phyloP scores from a whole-genome alignment of 2,888 invertebrate genomes.

The Calameuta idolon region DNA sequence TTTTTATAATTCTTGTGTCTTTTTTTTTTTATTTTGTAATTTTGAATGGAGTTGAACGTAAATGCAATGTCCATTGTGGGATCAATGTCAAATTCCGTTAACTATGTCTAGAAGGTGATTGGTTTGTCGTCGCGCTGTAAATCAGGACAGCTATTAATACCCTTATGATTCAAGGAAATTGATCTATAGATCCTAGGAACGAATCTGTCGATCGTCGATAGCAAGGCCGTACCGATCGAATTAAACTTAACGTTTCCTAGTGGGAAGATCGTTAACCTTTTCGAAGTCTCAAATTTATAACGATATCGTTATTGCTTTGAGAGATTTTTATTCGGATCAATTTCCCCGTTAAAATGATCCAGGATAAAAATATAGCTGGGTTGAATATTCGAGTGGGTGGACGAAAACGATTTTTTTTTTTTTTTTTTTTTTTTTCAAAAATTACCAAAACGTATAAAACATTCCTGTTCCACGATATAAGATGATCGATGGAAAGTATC shows the following conservation, averaged over 20 bases:
- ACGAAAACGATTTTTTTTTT: neutral
- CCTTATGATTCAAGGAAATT: slow-evolving; percentile 53
- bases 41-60: neutral
- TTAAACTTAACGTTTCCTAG: neutral
- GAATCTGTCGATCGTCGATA: neutral
- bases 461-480: neutral
- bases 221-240: neutral
- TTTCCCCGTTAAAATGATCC: neutral
- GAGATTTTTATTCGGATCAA: neutral
- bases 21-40: neutral
- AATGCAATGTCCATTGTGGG: neutral
- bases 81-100: slow-evolving; percentile 5
- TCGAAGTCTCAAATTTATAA: neutral
- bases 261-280: neutral
- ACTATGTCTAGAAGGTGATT: neutral
- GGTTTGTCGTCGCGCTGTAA: slow-evolving; percentile 12
- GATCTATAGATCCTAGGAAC: slow-evolving; percentile 22
- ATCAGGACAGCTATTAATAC: slow-evolving; percentile 48
- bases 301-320: neutral
- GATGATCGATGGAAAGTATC: neutral
- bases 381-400: neutral
- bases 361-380: neutral
- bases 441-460: neutral
- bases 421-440: neutral
- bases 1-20: neutral